Percentiles rank a stretch among this genome's conserved stretches.
Evolutionary conservation across 2,113 vertebrate genomes (phyloP).

Genomic region (Aramus guarauna): DNA sequence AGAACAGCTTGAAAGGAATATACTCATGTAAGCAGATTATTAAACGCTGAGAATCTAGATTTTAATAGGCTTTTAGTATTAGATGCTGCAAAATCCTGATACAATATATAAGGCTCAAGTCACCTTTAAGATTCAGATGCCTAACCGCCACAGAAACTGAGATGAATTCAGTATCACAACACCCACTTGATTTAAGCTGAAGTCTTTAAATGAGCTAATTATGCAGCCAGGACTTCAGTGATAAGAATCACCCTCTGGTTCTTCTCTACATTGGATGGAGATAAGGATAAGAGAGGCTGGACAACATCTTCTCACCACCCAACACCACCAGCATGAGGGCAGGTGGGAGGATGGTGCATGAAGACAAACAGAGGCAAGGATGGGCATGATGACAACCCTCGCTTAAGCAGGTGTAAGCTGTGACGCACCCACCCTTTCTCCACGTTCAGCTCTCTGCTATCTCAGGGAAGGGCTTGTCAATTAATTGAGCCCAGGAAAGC

Average conservation of each 20-base stretch:
- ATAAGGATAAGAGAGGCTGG: background rate
- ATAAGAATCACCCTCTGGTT: background rate
- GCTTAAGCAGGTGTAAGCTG: background rate
- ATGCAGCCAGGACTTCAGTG: background rate
- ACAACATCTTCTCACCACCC: background rate
- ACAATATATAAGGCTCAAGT: background rate
- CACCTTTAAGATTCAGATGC: background rate
- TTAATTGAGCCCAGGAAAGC: background rate
- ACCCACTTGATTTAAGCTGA: background rate
- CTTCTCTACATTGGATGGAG: background rate
- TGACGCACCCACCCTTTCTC: background rate
- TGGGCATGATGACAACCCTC: background rate
- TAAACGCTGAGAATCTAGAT: conserved; percentile 28
- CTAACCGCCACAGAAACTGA: background rate
- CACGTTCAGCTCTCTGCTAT: background rate
- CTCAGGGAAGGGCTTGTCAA: background rate
- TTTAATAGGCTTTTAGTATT: conserved; percentile 56
- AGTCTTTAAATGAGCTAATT: conserved; percentile 17
- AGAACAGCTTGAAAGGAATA: conserved; percentile 35
- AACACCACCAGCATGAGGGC: background rate
- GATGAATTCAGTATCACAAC: background rate
- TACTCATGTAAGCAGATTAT: conserved; percentile 20
- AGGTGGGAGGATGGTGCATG: background rate
- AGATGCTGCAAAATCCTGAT: conserved; percentile 19
- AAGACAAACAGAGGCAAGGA: background rate